Base-by-base conservation (phyloP, 2,113 vertebrate species). In the Calidris pygmaea region DNA sequence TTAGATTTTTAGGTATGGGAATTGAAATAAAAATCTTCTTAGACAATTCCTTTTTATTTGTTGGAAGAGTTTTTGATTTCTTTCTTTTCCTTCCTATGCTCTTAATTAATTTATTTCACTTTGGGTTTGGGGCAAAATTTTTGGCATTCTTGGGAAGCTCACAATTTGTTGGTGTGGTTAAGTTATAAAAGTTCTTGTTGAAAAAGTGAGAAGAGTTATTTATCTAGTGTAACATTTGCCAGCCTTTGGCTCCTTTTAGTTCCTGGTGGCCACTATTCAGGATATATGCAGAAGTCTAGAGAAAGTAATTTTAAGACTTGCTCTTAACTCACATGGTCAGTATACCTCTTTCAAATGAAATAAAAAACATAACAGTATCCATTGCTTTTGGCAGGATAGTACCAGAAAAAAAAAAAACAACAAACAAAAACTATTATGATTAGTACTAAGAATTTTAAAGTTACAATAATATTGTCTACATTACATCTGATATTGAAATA, bases 351-450 rank as follows among this genome's bases (percentile, higher is more conserved):
- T 50, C 27, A 79, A 39, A 63, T 7, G 0, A 79, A 90, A 58
- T 14, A 50, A 85, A 75, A 10, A 1, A 0, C 6, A 7, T 37
- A 41, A 3, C 1, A 53, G 7, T 18, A 75, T 4, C 8, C 4
- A 6, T 24, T 63, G 14, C 14, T 67, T 82, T 86, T 55, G 34
- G 3, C 19, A 67, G 18, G 22, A 39, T 24, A 43, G 4, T 50
- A 35, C 5, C 19, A 65, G 17, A 15, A 53, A 39, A 66, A 67
- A 59, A 16, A 39, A 9, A 32, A 41, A 17, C 12, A 17, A 17
- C 43, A 39, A 39, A 39, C 43, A 45, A 45, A 43, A 43, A 7
- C 1, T 66, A 7, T 48, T 59, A 76, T 23, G 9, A 48, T 76
- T 62, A 85, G 3, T 17, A 45, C 13, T 53, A 72, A 71, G 30